A percentile compares a stretch with the other conserved stretches of the same genome.
Conservation (phyloP, 1,140 invertebrate genomes). For the Schlechtendalia chinensis region DNA sequence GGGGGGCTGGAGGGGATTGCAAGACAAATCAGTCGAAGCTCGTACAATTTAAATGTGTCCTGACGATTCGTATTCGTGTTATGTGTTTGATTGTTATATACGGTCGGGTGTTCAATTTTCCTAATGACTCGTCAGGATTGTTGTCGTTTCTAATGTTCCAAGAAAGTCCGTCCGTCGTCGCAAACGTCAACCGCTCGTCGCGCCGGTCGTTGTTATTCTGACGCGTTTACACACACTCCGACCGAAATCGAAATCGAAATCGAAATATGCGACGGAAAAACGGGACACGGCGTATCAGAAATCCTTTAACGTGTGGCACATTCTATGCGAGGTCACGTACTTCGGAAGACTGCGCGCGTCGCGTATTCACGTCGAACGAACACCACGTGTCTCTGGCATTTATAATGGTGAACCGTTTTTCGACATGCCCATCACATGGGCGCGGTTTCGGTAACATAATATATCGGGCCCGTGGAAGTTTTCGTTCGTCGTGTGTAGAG, state of each 20-base stretch:
- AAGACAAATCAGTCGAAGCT: background rate
- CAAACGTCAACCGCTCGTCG: background rate
- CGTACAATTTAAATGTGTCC: background rate
- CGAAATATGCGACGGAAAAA: slow-evolving; percentile 28
- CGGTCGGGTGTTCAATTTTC: too few relatives aligned
- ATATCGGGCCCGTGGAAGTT: background rate
- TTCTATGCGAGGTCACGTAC: slow-evolving; percentile 40
- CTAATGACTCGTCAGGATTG: too few relatives aligned
- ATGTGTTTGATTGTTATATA: too few relatives aligned
- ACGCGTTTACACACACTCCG: too few relatives aligned
- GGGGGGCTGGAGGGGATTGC: too few relatives aligned
- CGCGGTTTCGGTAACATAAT: slow-evolving; percentile 32
- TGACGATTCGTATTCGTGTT: background rate
- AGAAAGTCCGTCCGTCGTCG: background rate
- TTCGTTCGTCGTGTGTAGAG: slow-evolving; percentile 23
- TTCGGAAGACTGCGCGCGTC: background rate
- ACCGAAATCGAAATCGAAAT: too few relatives aligned
- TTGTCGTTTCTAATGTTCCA: background rate
- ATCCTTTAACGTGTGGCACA: slow-evolving; percentile 4
- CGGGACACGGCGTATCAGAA: background rate
- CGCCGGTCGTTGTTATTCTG: background rate
- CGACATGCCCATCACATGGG: slow-evolving; percentile 4
- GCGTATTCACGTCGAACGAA: slow-evolving; percentile 43
- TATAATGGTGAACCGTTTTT: slow-evolving; percentile 15
- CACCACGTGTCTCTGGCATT: slow-evolving; percentile 33